Evolutionary conservation across 2,888 invertebrate species (phyloP).

Genomic region (Eristalinus aeneus): DNA sequence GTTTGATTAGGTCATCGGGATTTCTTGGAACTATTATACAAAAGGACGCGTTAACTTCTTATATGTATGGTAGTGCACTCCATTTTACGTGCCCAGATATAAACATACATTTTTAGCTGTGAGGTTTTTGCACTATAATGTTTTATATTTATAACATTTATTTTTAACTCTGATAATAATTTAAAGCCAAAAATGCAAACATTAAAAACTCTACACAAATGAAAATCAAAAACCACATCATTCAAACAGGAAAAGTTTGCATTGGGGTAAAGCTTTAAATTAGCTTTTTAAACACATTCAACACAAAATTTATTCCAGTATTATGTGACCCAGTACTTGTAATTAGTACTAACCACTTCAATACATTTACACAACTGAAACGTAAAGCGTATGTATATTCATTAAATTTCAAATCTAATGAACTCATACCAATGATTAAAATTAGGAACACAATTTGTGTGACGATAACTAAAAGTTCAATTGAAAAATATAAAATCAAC

Average conservation of each 20-base stretch:
- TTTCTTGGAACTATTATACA: background rate
- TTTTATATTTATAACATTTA: background rate
- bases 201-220: conserved; percentile 35
- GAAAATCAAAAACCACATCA: conserved; percentile 7
- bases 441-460: too few relatives aligned
- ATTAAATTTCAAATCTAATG: too few relatives aligned
- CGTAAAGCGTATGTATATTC: too few relatives aligned
- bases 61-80: background rate
- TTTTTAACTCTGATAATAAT: conserved; percentile 27
- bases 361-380: background rate
- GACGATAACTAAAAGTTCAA: too few relatives aligned
- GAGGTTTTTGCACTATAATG: background rate
- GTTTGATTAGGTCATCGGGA: conserved; percentile 59
- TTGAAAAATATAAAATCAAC: too few relatives aligned
- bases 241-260: background rate
- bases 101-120: background rate
- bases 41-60: background rate
- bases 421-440: too few relatives aligned
- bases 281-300: background rate
- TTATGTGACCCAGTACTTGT: background rate
- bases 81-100: background rate
- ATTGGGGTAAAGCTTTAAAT: background rate
- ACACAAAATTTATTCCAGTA: background rate
- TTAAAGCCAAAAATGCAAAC: conserved; percentile 50
- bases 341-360: background rate